phyloP scores from a whole-genome alignment of 1,140 invertebrate genomes.

The Drosophila hydei region DNA sequence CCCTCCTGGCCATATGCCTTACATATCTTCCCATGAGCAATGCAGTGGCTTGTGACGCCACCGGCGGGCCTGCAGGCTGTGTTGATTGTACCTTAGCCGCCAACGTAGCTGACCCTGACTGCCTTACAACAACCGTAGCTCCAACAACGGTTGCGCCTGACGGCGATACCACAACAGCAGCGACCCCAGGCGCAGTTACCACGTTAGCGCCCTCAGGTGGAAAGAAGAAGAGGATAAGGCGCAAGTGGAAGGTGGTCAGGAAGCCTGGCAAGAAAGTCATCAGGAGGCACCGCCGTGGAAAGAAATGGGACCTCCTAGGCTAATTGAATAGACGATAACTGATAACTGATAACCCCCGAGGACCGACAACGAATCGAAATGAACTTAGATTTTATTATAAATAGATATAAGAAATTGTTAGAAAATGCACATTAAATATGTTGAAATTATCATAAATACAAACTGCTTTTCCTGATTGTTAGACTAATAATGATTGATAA shows the following conservation, averaged over 20 bases:
- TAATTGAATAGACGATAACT: not conserved
- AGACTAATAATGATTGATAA: no score
- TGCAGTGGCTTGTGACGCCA: not conserved
- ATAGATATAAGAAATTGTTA: no score
- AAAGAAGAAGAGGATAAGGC: not conserved
- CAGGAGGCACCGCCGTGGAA: not conserved
- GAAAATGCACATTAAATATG: no score
- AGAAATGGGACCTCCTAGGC: not conserved
- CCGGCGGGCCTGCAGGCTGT: not conserved
- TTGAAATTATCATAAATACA: no score
- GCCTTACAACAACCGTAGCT: not conserved
- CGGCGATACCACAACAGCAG: not conserved
- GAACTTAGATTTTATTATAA: no score
- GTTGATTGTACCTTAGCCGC: no score
- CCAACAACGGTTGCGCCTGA: not conserved
- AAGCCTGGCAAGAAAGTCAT: not conserved
- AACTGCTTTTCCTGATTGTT: no score
- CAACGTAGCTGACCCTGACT: no score
- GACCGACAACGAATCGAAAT: no score
- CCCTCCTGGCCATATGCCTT: slow-evolving; percentile 12
- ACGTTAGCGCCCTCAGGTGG: not conserved
- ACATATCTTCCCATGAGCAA: slow-evolving; percentile 1
- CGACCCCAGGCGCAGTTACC: not conserved
- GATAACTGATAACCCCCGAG: no score
- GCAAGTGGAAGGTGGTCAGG: not conserved